A percentile compares a stretch with the other conserved stretches of the same genome.
Conservation (phyloP, 2,888 invertebrate genomes). For the Herminia tarsipennalis region DNA sequence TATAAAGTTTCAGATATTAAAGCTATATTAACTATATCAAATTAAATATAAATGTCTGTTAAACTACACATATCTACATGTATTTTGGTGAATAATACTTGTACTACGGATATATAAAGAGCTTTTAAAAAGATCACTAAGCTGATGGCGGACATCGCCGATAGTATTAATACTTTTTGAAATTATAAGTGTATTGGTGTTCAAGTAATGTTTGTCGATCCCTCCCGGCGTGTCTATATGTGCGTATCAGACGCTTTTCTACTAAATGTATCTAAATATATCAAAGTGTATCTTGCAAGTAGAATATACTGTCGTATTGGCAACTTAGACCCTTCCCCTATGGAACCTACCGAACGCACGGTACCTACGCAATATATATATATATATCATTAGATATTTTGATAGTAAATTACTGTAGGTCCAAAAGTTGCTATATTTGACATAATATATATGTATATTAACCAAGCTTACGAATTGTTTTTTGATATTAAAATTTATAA, state of each 20-base stretch:
- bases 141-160: slow-evolving; percentile 1
- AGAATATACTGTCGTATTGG: slow-evolving; percentile 30
- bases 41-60: too few species aligned
- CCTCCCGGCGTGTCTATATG: slow-evolving; percentile 13
- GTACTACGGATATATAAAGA: slow-evolving; percentile 22
- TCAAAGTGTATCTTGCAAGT: slow-evolving; percentile 25
- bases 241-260: slow-evolving; percentile 40
- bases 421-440: slow-evolving; percentile 37
- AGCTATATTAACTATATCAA: too few species aligned
- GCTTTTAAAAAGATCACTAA: slow-evolving; percentile 21
- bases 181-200: slow-evolving; percentile 55
- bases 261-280: slow-evolving; percentile 33
- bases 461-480: slow-evolving; percentile 43
- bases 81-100: slow-evolving; percentile 8
- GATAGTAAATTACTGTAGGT: slow-evolving; percentile 22
- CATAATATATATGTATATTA: slow-evolving; percentile 9
- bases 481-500: slow-evolving; percentile 32
- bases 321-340: slow-evolving; percentile 29
- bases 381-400: slow-evolving; percentile 13
- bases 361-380: background rate
- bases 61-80: too few species aligned
- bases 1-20: background rate
- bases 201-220: slow-evolving; percentile 27
- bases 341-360: too few species aligned
- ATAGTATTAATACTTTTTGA: slow-evolving; percentile 33